phyloP scores from a whole-genome alignment of 2,888 invertebrate species.

The Brenthis daphne region DNA sequence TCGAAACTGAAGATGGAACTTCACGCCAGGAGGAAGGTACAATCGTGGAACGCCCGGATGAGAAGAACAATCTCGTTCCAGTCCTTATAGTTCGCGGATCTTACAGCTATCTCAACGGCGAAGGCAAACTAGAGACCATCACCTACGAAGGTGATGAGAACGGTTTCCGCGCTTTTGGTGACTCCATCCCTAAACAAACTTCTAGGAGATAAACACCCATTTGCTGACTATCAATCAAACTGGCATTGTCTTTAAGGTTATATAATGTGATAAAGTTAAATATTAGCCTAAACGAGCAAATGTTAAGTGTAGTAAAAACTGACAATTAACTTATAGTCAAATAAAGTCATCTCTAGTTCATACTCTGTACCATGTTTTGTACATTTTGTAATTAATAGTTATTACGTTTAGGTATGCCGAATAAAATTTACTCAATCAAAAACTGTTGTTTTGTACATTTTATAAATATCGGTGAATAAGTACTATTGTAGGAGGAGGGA shows the following conservation, averaged over 20 bases:
- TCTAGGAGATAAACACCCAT: conserved; percentile 43
- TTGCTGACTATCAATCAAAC: too few relatives aligned
- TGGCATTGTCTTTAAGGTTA: too few relatives aligned
- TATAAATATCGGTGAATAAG: too few relatives aligned
- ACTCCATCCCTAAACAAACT: conserved; percentile 81
- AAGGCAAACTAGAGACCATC: conserved; percentile 77
- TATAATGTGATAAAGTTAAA: not conserved
- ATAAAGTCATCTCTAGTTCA: not conserved
- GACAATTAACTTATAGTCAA: too few relatives aligned
- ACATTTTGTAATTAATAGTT: conserved; percentile 7
- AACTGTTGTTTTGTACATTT: not conserved
- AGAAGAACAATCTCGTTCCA: conserved; percentile 80
- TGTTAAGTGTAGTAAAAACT: too few relatives aligned
- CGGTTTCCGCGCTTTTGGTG: conserved; percentile 84
- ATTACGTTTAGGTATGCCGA: conserved; percentile 1
- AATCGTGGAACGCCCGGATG: conserved; percentile 66
- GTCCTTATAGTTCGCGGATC: conserved; percentile 83
- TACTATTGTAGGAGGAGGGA: too few relatives aligned
- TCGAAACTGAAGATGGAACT: conserved; percentile 82
- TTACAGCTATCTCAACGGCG: conserved; percentile 79
- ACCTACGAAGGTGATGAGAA: conserved; percentile 84
- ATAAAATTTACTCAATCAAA: conserved; percentile 12
- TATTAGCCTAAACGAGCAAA: conserved; percentile 12
- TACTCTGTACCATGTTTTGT: conserved; percentile 26
- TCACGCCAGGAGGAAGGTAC: conserved; percentile 75